Evolutionary conservation across 2,888 invertebrate genomes (phyloP).

Genomic region (Aphodius granarius): DNA sequence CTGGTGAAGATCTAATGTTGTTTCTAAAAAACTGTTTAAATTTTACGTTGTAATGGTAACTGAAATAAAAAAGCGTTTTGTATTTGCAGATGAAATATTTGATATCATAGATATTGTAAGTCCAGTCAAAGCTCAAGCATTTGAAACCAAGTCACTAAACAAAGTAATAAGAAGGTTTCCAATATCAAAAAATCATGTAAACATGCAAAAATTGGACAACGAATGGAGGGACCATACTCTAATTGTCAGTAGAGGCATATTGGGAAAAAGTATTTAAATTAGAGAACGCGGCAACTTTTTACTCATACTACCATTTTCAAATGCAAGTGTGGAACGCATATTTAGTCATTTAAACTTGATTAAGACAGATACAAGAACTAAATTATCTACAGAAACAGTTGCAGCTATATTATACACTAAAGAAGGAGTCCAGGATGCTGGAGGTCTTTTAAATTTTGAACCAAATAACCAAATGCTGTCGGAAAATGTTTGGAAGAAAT

Average conservation of each 20-base stretch:
- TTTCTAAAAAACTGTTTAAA: background rate
- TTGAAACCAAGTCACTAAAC: slow-evolving; percentile 27
- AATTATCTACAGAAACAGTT: too few species aligned
- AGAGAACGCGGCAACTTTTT: background rate
- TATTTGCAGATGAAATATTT: slow-evolving; percentile 31
- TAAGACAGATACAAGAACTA: too few species aligned
- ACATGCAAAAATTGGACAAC: slow-evolving; percentile 28
- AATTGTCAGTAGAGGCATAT: slow-evolving; percentile 18
- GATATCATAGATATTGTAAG: slow-evolving; percentile 32
- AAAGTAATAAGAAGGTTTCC: slow-evolving; percentile 30
- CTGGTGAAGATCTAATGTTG: too few species aligned
- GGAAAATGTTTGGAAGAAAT: too few species aligned
- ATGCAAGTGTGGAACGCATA: too few species aligned
- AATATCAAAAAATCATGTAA: slow-evolving; percentile 22
- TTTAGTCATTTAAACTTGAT: too few species aligned
- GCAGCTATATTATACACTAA: too few species aligned
- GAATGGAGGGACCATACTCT: slow-evolving; percentile 33
- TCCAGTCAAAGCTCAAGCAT: slow-evolving; percentile 27
- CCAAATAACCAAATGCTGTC: too few species aligned
- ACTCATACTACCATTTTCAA: too few species aligned
- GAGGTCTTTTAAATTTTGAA: too few species aligned
- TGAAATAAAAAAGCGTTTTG: slow-evolving; percentile 26
- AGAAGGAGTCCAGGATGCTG: too few species aligned
- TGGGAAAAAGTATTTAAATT: slow-evolving; percentile 5
- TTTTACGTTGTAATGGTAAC: slow-evolving; percentile 18